Evolutionary conservation across 2,888 invertebrate genomes (phyloP).

Genomic region (Dasysyrphus tricinctus): DNA sequence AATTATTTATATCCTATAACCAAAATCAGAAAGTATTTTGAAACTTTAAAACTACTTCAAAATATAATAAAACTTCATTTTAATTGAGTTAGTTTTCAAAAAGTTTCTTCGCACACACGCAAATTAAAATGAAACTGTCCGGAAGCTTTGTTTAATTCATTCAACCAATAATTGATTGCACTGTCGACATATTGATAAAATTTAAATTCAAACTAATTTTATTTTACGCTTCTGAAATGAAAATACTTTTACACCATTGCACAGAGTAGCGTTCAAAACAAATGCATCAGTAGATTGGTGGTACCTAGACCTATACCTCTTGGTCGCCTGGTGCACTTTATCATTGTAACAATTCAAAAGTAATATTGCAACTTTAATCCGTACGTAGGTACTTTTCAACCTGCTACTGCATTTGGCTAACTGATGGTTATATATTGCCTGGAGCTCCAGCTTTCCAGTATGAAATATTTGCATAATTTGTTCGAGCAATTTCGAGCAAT

Average conservation of each 20-base stretch:
- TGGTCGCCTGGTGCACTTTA: neutral
- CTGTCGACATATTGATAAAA: slow-evolving; percentile 14
- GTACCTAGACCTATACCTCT: neutral
- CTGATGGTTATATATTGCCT: neutral
- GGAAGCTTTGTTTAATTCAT: neutral
- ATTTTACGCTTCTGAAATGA: neutral
- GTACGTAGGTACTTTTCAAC: neutral
- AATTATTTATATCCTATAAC: neutral
- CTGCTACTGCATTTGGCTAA: slow-evolving; percentile 7
- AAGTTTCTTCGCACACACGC: neutral
- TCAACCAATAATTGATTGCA: neutral
- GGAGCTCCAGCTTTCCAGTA: neutral
- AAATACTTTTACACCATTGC: neutral
- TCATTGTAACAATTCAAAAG: slow-evolving; percentile 21
- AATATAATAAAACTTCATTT: neutral
- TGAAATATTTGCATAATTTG: slow-evolving; percentile 39
- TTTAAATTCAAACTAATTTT: slow-evolving; percentile 21
- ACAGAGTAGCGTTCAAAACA: neutral
- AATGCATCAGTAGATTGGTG: neutral
- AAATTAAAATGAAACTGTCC: slow-evolving; percentile 5
- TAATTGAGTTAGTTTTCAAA: slow-evolving; percentile 10
- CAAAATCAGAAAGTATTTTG: neutral
- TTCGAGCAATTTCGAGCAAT: slow-evolving; percentile 27
- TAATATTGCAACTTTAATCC: slow-evolving; percentile 28
- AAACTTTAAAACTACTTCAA: neutral